Base-by-base conservation (phyloP, 2,888 invertebrate species). In the Carpatolechia fugitivella region DNA sequence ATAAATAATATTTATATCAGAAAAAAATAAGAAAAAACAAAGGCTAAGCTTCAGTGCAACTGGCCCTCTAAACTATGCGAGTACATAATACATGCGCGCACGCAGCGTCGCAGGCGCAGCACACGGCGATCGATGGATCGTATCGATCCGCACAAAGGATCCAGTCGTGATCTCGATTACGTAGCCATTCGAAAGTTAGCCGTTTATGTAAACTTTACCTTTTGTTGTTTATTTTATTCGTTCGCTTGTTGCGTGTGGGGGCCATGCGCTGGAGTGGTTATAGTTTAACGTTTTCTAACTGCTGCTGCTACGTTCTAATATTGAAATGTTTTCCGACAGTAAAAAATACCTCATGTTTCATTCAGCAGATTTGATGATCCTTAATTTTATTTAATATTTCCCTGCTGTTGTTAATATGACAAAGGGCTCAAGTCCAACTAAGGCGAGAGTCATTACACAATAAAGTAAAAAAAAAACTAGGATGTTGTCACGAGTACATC, bases 151-250 rank as follows among this genome's bases (percentile, higher is more conserved):
- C 76, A 82, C 82, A 82, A 83, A 82, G 83, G 79, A 82, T 83
- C 80, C 72, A 82, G 79, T 87, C 87, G 85, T 86, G 88, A 87
- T 87, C 85, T 81, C 82, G 80, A 84, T 86, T 85, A 81, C 81
- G 78, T 74, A 76, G 70, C 63, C 69, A 74, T 79, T 79, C 65
- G 79, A 82, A 82, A 79, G 76, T 77, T 75, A 65, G 70, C 75
- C 70, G 80, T 83, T 81, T 82, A 80, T 78, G 82, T 82, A 74
- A 80, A 83, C 71, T 6, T 70, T 68, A 54, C 63, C 59, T 72
- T 69, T 74, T 76, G 67, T 76, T 77, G 31, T 14, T n/a, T 24
- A 24, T 24, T 24, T 24, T 24, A 24, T 24, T n/a, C 13, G 20
- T 35, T 49, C 18, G 40, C 11, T 11, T 49, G 20, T 14, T 35